Percentiles rank a stretch among this genome's conserved stretches.
Evolutionary conservation across 2,113 vertebrate species (phyloP).

Genomic region (Ardeotis arabs): DNA sequence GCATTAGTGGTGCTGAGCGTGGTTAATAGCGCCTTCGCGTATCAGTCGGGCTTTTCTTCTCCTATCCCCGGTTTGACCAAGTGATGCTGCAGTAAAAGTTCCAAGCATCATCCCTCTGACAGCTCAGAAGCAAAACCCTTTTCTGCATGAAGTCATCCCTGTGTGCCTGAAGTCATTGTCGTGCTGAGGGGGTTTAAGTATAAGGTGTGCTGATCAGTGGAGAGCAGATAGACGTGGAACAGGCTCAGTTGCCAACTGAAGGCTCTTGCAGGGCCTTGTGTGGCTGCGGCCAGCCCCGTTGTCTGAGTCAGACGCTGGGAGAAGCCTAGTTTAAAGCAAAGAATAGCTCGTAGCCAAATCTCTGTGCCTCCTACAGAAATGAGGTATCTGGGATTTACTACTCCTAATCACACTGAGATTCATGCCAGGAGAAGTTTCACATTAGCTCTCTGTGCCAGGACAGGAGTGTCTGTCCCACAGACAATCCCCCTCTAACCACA

Average conservation of each 20-base stretch:
- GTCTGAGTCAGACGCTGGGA: neutral
- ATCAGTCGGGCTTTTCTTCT: neutral
- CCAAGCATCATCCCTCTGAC: neutral
- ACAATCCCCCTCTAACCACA: neutral
- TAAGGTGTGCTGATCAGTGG: neutral
- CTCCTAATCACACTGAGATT: neutral
- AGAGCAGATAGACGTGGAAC: neutral
- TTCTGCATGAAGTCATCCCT: neutral
- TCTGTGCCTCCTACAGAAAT: neutral
- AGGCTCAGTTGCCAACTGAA: neutral
- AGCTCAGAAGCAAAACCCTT: neutral
- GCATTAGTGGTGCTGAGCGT: neutral
- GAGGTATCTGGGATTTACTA: neutral
- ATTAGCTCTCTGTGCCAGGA: neutral
- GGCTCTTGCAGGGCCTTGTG: rapidly evolving
- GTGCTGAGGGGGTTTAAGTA: neutral
- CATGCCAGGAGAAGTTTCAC: rapidly evolving
- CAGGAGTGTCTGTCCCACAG: neutral
- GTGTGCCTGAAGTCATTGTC: neutral
- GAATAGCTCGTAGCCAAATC: neutral
- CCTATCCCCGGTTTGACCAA: neutral
- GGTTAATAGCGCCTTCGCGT: neutral
- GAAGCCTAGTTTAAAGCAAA: neutral
- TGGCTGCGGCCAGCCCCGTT: neutral
- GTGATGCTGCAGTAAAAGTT: neutral